Evolutionary conservation across 2,888 invertebrate species (phyloP), one percentile per base, ranked within the genome.

Genomic region (Tenodera sinensis): DNA sequence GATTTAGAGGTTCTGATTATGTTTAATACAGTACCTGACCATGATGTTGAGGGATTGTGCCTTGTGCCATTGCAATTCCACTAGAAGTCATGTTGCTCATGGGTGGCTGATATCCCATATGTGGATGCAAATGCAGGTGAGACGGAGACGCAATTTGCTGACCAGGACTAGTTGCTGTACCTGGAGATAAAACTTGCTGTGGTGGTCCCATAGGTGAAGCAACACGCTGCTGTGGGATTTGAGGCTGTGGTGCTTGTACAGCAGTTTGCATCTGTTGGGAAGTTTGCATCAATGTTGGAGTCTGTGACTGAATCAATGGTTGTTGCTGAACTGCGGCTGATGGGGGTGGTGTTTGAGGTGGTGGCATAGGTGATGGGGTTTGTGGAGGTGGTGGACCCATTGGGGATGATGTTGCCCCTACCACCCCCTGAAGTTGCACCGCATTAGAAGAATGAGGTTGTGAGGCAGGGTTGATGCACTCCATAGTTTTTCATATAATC

Each of bases 261-360:
- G 34, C 15, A 27, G 84, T 3, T 28, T 30, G 42, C 84, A 42
- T 30, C 12, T 28, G 84, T 28, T 84, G 88, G 28, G 81, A 86
- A 2, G 28, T 28, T 81, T 30, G 81, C n/a, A 86, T 28, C 42
- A 86, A 20, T 20, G 86, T 90, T 15, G 91, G 91, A n/a, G 91
- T 89, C 83, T 91, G 91, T 3, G 91, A 91, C 28, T 91, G 91
- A 28, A 91, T 91, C 91, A 34, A 91, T 90, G 6, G 89, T 90
- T 0, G 88, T 89, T 88, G 91, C 34, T 91, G 91, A 34, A 91
- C 90, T 6, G 90, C 90, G 1, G 87, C 89, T 87, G 91, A 90
- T 12, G 88, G 88, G 8, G 89, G 88, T 4, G 86, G 89, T 47
- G 89, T 85, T 42, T 88, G 88, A 15, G 89, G 89, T 34, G 83